Base-by-base conservation (phyloP, 2,797 vertebrate species). In the Merluccius polli region DNA sequence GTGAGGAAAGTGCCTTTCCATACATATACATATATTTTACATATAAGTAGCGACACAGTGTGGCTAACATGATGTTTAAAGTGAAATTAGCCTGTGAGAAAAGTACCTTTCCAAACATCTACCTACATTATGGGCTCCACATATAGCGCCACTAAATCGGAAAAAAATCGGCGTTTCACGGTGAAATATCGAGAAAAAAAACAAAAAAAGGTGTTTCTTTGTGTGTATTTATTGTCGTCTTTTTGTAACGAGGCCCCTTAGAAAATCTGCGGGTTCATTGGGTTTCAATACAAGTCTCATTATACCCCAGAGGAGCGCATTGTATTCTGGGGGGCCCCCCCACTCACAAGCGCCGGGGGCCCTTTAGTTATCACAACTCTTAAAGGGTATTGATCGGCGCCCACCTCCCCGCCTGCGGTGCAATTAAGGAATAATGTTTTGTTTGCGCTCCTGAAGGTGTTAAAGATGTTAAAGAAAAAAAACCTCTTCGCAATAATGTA, bases 401-500 rank as follows among this genome's bases (percentile, higher is more conserved):
- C n/a, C n/a, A n/a, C 9, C 52, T 41, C 38, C 4, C 12, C 12
- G 52, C 52, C 52, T 24, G 52, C 5, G 52, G 52, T 63, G 18
- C 52, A 63, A 63, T 63, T 63, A 63, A 63, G 18, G 44, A 63
- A 18, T 21, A 63, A 63, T 12, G 38, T 41, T 41, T 41, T 41
- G 87, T 87, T 85, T 86, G 87, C 82, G 72, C 82, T 87, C 83
- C 87, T 92, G 87, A 89, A 92, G 91, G 90, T 90, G 88, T n/a
- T n/a, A n/a, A n/a, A n/a, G n/a, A n/a, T n/a, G n/a, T n/a, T n/a
- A 86, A 87, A 74, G 87, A 91, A 41, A 41, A 41, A 41, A 1
- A 35, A 35, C 38, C 38, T 41, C 6, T 7, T 12, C 4, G 10
- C 38, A 12, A 12, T 41, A 8, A 41, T 41, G 10, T 7, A 41